phyloP scores from a whole-genome alignment of 2,113 vertebrate genomes.

The Coracopsis vasa region DNA sequence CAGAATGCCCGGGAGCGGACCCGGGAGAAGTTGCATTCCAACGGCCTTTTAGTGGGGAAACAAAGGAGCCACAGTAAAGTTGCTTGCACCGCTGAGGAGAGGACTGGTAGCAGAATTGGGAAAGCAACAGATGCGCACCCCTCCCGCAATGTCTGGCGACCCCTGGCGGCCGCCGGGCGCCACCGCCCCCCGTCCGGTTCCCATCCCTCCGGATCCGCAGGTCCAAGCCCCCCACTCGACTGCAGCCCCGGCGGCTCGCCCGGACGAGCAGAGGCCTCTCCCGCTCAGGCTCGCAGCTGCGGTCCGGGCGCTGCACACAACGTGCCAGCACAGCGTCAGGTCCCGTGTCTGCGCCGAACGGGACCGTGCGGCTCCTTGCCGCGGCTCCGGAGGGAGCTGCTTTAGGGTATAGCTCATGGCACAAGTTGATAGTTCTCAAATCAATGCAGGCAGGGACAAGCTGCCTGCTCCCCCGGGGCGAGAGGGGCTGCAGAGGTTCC shows the following conservation, averaged over 20 bases:
- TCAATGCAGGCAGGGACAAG: neutral
- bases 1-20: too few relatives aligned
- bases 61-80: too few relatives aligned
- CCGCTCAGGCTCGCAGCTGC: neutral
- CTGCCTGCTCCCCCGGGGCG: neutral
- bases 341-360: rapidly evolving
- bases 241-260: neutral
- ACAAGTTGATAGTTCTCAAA: neutral
- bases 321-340: rapidly evolving
- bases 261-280: neutral
- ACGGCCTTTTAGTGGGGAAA: too few relatives aligned
- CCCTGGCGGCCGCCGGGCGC: neutral
- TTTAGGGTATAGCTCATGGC: neutral
- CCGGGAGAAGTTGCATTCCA: too few relatives aligned
- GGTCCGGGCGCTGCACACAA: rapidly evolving
- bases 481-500: neutral
- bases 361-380: rapidly evolving
- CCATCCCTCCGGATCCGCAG: too few relatives aligned
- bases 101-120: too few relatives aligned
- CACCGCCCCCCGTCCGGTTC: neutral
- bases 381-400: neutral
- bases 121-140: too few relatives aligned
- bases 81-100: too few relatives aligned
- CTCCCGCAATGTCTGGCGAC: neutral
- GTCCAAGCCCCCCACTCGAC: too few relatives aligned